These are phyloP conservation scores for Hydra vulgaris DNA, from an alignment of 30 jellyfish, hydroid and myxozoan species.

Conservation along the genomic window DNA sequence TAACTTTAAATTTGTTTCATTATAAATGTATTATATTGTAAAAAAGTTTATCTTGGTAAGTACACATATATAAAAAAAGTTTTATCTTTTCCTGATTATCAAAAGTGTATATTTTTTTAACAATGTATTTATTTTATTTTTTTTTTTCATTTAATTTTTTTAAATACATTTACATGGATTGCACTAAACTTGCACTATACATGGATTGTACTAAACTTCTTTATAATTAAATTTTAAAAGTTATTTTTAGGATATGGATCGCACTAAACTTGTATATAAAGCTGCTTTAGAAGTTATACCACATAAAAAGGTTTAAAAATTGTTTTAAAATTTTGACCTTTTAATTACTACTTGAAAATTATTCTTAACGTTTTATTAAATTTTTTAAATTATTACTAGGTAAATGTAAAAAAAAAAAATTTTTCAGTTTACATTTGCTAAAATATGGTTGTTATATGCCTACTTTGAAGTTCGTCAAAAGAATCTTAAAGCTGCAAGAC, in stretches of 20 bases:
- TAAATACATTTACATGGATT: too few species aligned
- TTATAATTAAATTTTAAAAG: not conserved
- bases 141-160: too few species aligned
- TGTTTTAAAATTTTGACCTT: not conserved
- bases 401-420: not conserved
- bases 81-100: too few species aligned
- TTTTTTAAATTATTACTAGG: not conserved
- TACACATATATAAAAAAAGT: too few species aligned
- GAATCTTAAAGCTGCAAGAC: slow-evolving; percentile 64
- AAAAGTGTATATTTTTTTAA: too few species aligned
- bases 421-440: slow-evolving; percentile 79
- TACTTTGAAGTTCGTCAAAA: slow-evolving; percentile 83
- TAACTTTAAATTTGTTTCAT: too few species aligned
- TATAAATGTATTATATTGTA: too few species aligned
- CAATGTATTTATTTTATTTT: too few species aligned
- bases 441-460: slow-evolving; percentile 85
- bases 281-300: slow-evolving; percentile 94
- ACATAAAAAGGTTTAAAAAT: slow-evolving; percentile 65
- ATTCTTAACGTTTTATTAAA: not conserved
- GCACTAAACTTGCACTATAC: too few species aligned
- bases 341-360: too few species aligned
- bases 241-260: slow-evolving; percentile 52
- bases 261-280: slow-evolving; percentile 78
- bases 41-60: too few species aligned
- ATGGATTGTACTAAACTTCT: not conserved